Evolutionary conservation across 2,113 vertebrate species (phyloP).

Genomic region (Sigmodon hispidus): DNA sequence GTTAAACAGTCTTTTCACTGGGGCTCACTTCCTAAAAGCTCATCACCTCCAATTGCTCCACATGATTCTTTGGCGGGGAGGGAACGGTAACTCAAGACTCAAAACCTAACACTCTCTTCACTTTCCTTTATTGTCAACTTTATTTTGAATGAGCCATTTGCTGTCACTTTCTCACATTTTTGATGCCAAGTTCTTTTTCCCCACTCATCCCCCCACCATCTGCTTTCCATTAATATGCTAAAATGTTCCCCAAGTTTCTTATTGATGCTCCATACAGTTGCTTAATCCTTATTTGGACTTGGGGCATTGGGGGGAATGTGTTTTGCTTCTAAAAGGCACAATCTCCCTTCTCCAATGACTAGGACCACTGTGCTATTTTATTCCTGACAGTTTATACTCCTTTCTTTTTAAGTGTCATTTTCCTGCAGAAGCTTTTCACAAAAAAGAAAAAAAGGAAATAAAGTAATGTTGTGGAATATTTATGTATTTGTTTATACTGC

Average conservation of each 20-base stretch:
- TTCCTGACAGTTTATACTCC: not conserved
- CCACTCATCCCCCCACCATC: conserved; percentile 9
- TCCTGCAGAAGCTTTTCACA: not conserved
- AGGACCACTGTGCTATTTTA: not conserved
- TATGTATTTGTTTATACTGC: not conserved
- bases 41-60: not conserved
- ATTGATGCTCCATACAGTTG: conserved; percentile 2
- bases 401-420: not conserved
- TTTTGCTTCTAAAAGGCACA: not conserved
- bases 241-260: conserved; percentile 17
- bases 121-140: not conserved
- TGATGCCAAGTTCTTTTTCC: not conserved
- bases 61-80: not conserved
- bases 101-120: not conserved
- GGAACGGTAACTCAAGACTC: no score
- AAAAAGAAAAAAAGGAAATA: not conserved
- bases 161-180: conserved; percentile 20
- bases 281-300: conserved; percentile 10
- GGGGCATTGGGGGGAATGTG: not conserved
- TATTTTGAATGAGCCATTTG: conserved; percentile 52
- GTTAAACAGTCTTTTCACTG: not conserved
- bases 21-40: not conserved
- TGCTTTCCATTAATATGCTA: conserved; percentile 30
- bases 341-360: not conserved
- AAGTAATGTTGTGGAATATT: not conserved